Conservation (phyloP, 2,113 vertebrate genomes). For the Eublepharis macularius region DNA sequence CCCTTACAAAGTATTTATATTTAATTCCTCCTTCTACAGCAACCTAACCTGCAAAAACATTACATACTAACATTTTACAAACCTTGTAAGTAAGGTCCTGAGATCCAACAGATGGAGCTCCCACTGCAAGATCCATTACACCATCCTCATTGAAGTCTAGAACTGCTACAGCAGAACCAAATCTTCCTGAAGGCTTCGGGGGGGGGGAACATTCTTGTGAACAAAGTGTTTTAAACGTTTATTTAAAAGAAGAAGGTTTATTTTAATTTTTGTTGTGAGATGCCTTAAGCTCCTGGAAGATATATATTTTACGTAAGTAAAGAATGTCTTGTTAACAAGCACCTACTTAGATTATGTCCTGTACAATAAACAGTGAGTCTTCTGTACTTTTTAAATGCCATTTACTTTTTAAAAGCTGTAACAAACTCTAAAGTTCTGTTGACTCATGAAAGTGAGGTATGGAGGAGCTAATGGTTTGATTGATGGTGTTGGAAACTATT, state of each 20-base stretch:
- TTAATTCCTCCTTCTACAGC: not conserved
- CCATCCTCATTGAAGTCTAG: conserved; percentile 80
- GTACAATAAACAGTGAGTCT: too few species aligned
- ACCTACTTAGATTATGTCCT: not conserved
- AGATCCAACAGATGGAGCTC: conserved; percentile 78
- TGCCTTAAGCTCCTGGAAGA: too few species aligned
- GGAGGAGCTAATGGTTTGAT: not conserved
- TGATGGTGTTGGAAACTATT: not conserved
- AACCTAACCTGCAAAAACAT: not conserved
- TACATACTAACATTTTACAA: not conserved
- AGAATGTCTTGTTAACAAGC: not conserved
- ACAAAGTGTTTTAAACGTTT: too few species aligned
- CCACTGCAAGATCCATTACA: conserved; percentile 72
- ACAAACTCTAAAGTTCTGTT: not conserved
- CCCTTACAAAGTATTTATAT: not conserved
- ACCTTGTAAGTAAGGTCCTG: conserved; percentile 73
- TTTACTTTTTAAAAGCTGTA: not conserved
- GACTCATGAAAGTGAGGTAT: not conserved
- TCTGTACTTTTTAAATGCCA: not conserved
- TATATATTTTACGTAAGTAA: too few species aligned
- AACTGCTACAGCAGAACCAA: conserved; percentile 77
- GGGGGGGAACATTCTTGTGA: not conserved
- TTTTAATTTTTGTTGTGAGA: too few species aligned
- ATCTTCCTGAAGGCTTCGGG: conserved; percentile 71
- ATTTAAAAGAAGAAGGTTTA: too few species aligned